Conservation (phyloP, 2,797 vertebrate genomes). For the Epinephelus coioides region DNA sequence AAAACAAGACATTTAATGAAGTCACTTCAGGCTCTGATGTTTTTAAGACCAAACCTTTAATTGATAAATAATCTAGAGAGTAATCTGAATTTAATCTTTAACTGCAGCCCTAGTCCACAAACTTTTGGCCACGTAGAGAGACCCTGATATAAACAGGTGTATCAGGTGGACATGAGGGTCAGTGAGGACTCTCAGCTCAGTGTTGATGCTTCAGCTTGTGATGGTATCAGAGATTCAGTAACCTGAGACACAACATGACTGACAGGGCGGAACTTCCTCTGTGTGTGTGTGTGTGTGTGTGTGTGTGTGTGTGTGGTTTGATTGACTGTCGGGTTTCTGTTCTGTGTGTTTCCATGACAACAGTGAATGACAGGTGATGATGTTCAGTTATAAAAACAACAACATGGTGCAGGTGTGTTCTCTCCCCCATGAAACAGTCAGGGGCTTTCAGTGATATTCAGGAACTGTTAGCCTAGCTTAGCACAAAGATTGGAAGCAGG, state of each 20-base stretch:
- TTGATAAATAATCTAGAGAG: too few species aligned
- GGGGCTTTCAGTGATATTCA: too few species aligned
- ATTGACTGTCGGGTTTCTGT: conserved; percentile 14
- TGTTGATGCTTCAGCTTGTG: conserved; percentile 42
- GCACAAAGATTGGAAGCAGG: too few species aligned
- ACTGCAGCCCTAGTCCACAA: not conserved
- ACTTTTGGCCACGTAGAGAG: not conserved
- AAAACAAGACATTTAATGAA: too few species aligned
- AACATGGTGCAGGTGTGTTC: conserved; percentile 41
- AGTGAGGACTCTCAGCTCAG: not conserved
- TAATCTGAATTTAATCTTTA: too few species aligned
- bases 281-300: conserved; percentile 24
- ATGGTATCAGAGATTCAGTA: conserved; percentile 66
- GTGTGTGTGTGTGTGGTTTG: conserved; percentile 10
- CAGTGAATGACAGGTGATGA: conserved; percentile 12
- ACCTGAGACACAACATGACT: conserved; percentile 51
- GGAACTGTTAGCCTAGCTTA: too few species aligned
- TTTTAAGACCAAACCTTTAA: too few species aligned
- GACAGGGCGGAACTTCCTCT: conserved; percentile 11
- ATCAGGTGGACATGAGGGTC: not conserved
- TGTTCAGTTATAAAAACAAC: not conserved
- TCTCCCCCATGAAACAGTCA: too few species aligned
- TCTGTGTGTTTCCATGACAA: conserved; percentile 51
- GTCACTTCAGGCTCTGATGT: too few species aligned
- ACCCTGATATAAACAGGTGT: not conserved